A percentile compares a stretch with the other conserved stretches of the same genome.
Conservation (phyloP, 2,797 vertebrate species). For the Lagodon rhomboides region DNA sequence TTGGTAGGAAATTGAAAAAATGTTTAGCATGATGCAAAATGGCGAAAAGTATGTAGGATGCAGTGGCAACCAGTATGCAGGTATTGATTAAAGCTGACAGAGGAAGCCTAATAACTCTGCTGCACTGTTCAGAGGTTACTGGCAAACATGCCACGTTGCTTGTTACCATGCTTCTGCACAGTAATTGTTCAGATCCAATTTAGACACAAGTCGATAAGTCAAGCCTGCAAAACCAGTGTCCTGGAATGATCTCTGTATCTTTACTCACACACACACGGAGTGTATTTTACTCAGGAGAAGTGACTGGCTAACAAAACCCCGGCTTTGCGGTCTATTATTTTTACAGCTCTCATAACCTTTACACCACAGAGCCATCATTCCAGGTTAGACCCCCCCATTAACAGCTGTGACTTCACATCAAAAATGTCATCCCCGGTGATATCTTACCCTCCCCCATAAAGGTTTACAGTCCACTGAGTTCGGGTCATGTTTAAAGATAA, state of each 20-base stretch:
- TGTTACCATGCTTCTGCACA: not conserved
- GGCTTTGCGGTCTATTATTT: constrained; percentile 53
- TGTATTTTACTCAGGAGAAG: constrained; percentile 26
- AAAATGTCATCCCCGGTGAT: constrained; percentile 37
- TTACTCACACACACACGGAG: not conserved
- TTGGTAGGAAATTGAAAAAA: not conserved
- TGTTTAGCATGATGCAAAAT: not conserved
- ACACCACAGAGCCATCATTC: constrained; percentile 43
- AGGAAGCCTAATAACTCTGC: constrained; percentile 13
- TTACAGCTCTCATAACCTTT: constrained; percentile 52
- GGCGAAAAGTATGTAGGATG: not conserved
- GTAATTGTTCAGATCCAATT: constrained; percentile 4
- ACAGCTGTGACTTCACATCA: constrained; percentile 45
- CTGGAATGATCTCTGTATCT: constrained; percentile 1
- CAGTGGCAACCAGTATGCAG: not conserved
- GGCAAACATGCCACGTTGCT: not conserved
- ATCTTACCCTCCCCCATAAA: constrained; percentile 46
- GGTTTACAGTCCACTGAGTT: constrained; percentile 45
- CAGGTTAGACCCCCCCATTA: constrained; percentile 38
- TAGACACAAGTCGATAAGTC: not conserved
- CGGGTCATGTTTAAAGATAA: constrained; percentile 49
- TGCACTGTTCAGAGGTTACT: not conserved
- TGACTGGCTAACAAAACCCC: constrained; percentile 34
- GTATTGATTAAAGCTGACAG: not conserved
- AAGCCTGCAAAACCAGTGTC: not conserved